Conservation (phyloP, 2,888 invertebrate genomes). For the Tachystola acroxantha region DNA sequence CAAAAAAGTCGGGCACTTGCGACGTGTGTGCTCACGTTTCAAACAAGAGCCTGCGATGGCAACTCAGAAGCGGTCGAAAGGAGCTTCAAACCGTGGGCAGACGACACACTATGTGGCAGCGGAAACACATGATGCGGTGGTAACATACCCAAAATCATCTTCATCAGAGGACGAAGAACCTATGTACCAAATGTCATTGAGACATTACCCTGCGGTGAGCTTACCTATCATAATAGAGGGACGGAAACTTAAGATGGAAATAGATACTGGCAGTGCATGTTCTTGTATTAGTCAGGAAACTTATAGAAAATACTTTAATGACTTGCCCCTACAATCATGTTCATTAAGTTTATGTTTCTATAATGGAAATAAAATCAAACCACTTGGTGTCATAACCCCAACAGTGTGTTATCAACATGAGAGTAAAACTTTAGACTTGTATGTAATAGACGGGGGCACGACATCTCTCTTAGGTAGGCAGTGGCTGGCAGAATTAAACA, state of each 20-base stretch:
- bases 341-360: constrained; percentile 7
- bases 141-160: too few species aligned
- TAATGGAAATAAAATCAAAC: constrained; percentile 5
- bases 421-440: constrained; percentile 9
- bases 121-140: background rate
- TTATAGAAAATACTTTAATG: constrained; percentile 8
- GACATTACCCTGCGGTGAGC: constrained; percentile 12
- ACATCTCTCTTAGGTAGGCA: constrained; percentile 12
- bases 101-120: background rate
- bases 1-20: constrained; percentile 5
- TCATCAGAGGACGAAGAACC: background rate
- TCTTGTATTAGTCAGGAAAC: constrained; percentile 7
- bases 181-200: background rate
- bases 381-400: constrained; percentile 7
- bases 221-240: constrained; percentile 9
- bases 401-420: constrained; percentile 3
- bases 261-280: constrained; percentile 14
- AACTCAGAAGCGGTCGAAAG: background rate
- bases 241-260: constrained; percentile 11
- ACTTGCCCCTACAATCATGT: constrained; percentile 9
- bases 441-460: constrained; percentile 8
- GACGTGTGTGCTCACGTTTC: constrained; percentile 5
- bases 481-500: constrained; percentile 10
- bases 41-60: background rate
- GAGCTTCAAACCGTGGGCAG: background rate